Evolutionary conservation across 2,113 vertebrate species (phyloP).

Genomic region (Hippocampus mohnikei): DNA sequence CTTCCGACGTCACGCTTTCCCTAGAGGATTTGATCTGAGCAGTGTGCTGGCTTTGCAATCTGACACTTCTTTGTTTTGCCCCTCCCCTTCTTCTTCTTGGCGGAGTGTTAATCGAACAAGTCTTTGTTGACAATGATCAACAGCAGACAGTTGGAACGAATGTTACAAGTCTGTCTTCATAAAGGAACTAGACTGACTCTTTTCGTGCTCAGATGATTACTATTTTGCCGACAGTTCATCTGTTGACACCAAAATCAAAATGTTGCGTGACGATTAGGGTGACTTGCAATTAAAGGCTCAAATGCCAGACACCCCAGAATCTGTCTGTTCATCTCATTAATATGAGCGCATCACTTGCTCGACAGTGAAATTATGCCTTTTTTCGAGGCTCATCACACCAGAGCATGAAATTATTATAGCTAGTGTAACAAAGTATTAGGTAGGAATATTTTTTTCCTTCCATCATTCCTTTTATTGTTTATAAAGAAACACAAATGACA

Average conservation of each 20-base stretch:
- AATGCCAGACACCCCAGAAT: no score
- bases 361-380: neutral
- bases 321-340: neutral
- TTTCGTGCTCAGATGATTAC: neutral
- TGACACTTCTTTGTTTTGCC: conserved; percentile 36
- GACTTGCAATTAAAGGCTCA: neutral
- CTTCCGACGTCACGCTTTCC: conserved; percentile 36
- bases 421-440: neutral
- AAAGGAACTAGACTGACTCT: neutral
- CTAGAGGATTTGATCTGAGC: conserved; percentile 19
- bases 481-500: neutral
- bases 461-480: neutral
- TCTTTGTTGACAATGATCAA: conserved; percentile 7
- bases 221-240: neutral
- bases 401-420: neutral
- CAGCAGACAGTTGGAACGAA: neutral
- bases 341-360: neutral
- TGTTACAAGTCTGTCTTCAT: neutral
- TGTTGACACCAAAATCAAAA: neutral
- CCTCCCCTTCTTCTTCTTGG: neutral
- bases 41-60: conserved; percentile 26
- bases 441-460: neutral
- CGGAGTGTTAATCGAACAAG: conserved; percentile 14
- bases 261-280: neutral
- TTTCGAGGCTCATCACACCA: neutral